phyloP scores from a whole-genome alignment of 2,888 invertebrate species.

The Listrodromus nycthemerus region DNA sequence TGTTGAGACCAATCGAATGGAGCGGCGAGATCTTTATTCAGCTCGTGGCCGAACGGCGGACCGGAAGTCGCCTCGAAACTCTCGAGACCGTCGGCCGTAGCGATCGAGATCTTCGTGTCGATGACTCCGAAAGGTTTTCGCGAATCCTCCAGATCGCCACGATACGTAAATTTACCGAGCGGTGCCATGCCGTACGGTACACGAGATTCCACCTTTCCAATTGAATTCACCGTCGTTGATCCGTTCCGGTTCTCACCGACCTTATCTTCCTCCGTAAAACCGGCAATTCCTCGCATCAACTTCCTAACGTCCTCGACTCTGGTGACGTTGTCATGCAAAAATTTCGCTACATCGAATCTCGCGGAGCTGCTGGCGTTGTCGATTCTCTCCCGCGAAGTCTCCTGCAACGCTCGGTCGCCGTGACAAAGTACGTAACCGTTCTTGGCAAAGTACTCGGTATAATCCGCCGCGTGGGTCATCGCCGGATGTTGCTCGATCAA shows the following conservation, averaged over 20 bases:
- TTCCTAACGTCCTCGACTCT: constrained; percentile 86
- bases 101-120: constrained; percentile 86
- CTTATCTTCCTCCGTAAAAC: constrained; percentile 5
- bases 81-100: constrained; percentile 80
- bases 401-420: constrained; percentile 78
- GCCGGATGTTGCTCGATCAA: constrained; percentile 93
- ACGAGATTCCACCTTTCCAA: constrained; percentile 56
- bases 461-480: constrained; percentile 88
- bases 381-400: constrained; percentile 75
- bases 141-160: constrained; percentile 79
- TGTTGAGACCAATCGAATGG: constrained; percentile 92
- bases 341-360: constrained; percentile 81
- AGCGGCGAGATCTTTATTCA: constrained; percentile 72
- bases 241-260: constrained; percentile 5
- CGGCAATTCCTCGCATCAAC: constrained; percentile 86
- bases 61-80: constrained; percentile 81
- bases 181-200: constrained; percentile 19
- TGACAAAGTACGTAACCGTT: constrained; percentile 91
- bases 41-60: constrained; percentile 73
- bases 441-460: constrained; percentile 87
- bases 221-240: not conserved
- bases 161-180: constrained; percentile 44
- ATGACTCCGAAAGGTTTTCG: constrained; percentile 86
- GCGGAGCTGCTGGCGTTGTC: constrained; percentile 10
- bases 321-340: constrained; percentile 84